Evolutionary conservation across 1,140 invertebrate species (phyloP), one percentile per base, ranked within the genome.

Genomic region (Drosophila watanabei): DNA sequence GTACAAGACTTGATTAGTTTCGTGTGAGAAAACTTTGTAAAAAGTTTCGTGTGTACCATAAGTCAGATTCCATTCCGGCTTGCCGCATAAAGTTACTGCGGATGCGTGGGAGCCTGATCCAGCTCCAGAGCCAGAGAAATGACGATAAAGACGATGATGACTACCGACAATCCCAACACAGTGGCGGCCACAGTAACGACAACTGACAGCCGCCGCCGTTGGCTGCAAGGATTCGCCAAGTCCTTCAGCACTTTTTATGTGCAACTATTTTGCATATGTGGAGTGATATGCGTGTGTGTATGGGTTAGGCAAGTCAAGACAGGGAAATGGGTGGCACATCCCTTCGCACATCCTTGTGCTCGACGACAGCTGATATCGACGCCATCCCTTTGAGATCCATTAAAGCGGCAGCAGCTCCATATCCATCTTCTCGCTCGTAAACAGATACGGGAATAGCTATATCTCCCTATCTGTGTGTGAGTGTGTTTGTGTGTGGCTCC

Each of bases 231-330:
- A 75, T 48, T 52, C 52, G 20, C 59, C 75, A 72, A 72, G 60
- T 81, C 85, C 87, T 76, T 71, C 72, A 68, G 73, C 84, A 79
- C 81, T 88, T 88, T 46, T 49, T 61, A 75, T 76, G 61, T 78
- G 78, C 85, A 89, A 88, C 84, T 89, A 88, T 84, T 88, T 88
- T 88, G 80, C 84, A 88, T 88, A 89, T 81, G 77, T 33, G 46
- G 16, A 20, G 30, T 32, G 28, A 49, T 16, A 8, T 16, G 48
- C 30, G 11, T 20, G 18, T 7, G 18, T 35, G 8, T 48, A 13
- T 14, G 30, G 69, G 33, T 41, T 18, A 35, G 30, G 16, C 14
- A 59, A 71, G 52, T 49, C 52, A 51, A 33, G 54, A 13, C 24
- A 51, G 30, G 33, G 33, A 16, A 18, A 24, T 5, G 13, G 24